Conservation (phyloP, 2,113 vertebrate species). For the Gasterosteus nipponicus region DNA sequence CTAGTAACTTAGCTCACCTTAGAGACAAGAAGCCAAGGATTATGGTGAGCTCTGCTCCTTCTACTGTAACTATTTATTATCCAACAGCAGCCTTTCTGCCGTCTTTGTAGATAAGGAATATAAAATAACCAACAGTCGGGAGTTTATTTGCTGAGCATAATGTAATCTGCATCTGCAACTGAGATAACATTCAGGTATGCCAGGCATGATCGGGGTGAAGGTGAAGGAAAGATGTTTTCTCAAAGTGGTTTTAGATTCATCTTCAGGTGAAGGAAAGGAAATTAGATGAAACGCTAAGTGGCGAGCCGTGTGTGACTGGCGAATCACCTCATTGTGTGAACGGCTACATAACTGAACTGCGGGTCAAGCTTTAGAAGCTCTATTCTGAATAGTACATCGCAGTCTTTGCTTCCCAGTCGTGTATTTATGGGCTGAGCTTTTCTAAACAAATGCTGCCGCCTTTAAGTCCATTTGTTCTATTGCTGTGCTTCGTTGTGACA, state of each 20-base stretch:
- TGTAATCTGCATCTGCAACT: neutral
- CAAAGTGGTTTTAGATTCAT: neutral
- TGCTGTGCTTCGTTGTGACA: neutral
- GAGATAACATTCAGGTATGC: neutral
- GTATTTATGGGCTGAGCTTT: neutral
- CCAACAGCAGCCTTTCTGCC: neutral
- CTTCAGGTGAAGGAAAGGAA: neutral
- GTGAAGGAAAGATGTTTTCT: neutral
- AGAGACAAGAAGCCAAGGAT: neutral
- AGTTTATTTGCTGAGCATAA: too few species aligned
- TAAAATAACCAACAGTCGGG: neutral
- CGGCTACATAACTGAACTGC: neutral
- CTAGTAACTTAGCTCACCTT: neutral
- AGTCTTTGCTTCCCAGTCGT: neutral
- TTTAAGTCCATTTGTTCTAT: neutral
- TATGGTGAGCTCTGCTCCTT: neutral
- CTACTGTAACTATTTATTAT: neutral
- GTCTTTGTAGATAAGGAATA: neutral
- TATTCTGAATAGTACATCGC: neutral
- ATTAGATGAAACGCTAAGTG: too few species aligned
- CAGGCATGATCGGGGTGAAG: neutral
- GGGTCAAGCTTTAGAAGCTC: neutral
- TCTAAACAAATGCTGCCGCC: neutral
- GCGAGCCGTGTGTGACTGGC: neutral
- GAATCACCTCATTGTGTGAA: neutral